These are phyloP conservation scores for Buphagus erythrorhynchus DNA, from an alignment of 2,797 vertebrate genomes.

Conservation along the genomic window DNA sequence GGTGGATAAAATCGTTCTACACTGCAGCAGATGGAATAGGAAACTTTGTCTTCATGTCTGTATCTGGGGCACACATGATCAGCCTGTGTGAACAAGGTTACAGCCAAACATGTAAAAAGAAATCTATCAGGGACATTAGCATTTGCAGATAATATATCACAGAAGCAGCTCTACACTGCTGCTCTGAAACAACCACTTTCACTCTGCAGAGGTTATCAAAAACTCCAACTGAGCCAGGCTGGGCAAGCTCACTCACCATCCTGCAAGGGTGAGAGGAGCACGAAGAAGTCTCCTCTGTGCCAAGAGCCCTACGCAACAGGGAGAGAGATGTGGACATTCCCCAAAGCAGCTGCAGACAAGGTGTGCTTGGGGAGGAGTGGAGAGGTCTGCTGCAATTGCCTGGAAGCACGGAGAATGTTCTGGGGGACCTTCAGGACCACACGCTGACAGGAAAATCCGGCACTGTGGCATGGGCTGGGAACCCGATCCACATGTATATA, in stretches of 20 bases:
- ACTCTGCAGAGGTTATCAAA: neutral
- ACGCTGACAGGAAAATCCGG: fast-evolving
- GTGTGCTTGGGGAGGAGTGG: neutral
- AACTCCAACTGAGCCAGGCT: neutral
- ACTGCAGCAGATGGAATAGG: slow-evolving; percentile 22
- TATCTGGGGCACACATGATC: slow-evolving; percentile 2
- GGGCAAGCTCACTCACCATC: neutral
- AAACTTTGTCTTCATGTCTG: slow-evolving; percentile 5
- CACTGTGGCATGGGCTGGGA: fast-evolving
- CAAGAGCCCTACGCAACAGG: fast-evolving
- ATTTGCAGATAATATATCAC: neutral
- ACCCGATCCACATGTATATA: fast-evolving
- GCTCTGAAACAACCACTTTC: neutral
- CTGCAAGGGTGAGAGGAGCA: neutral
- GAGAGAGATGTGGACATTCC: neutral
- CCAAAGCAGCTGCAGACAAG: neutral
- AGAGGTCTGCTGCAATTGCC: neutral
- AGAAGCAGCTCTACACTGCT: neutral
- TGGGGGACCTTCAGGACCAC: neutral
- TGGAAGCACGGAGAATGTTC: neutral
- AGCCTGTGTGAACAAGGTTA: neutral
- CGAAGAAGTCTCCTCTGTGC: neutral
- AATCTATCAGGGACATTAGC: neutral
- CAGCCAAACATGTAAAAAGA: neutral
- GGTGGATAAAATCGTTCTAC: slow-evolving; percentile 15